phyloP scores from a whole-genome alignment of 2,888 invertebrate genomes.

The Deilephila elpenor region DNA sequence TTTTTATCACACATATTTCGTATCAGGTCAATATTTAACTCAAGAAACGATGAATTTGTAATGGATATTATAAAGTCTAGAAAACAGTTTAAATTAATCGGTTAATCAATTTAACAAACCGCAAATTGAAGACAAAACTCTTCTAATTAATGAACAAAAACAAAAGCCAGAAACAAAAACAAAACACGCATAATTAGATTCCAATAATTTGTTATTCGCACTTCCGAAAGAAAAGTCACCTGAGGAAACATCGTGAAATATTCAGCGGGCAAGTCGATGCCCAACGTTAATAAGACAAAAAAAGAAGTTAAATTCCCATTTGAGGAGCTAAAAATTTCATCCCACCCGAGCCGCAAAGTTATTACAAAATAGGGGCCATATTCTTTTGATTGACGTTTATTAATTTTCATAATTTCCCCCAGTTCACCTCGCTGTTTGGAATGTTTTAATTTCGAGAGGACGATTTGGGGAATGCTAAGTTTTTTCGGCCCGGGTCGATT shows the following conservation, averaged over 20 bases:
- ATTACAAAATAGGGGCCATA: constrained; percentile 14
- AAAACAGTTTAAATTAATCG: too few species aligned
- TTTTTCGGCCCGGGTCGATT: constrained; percentile 13
- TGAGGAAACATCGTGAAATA: not conserved
- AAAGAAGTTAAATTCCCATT: constrained; percentile 31
- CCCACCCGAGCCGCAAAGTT: constrained; percentile 16
- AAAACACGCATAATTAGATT: not conserved
- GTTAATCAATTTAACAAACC: not conserved
- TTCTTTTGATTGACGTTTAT: constrained; percentile 27
- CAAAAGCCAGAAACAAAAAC: too few species aligned
- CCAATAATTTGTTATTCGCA: not conserved
- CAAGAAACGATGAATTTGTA: too few species aligned
- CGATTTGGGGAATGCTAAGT: constrained; percentile 2
- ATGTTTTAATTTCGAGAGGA: constrained; percentile 14
- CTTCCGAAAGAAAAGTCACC: not conserved
- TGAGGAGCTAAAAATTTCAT: constrained; percentile 11
- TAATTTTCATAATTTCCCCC: constrained; percentile 19
- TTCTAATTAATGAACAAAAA: not conserved
- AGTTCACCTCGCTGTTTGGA: constrained; percentile 15
- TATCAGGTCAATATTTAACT: too few species aligned
- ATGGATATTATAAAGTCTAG: too few species aligned
- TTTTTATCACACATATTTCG: too few species aligned
- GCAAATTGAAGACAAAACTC: not conserved
- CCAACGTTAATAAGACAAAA: constrained; percentile 31
- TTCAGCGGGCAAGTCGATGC: not conserved